phyloP scores from a whole-genome alignment of 2,888 invertebrate species.

The Acanthococcus lagerstroemiae region DNA sequence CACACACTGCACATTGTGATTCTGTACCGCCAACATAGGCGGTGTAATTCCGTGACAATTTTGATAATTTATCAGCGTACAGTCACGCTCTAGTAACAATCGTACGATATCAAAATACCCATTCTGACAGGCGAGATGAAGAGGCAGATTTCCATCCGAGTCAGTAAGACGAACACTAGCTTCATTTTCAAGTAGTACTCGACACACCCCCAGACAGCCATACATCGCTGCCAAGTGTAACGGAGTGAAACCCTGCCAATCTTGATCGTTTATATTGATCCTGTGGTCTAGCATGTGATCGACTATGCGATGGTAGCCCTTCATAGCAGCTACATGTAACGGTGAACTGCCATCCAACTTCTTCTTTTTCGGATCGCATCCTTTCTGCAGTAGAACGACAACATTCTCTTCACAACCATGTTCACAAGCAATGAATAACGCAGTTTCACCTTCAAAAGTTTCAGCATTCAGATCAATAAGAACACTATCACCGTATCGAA shows the following conservation, averaged over 20 bases:
- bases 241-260: conserved; percentile 12
- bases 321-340: neutral
- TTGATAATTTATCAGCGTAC: neutral
- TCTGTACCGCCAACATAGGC: conserved; percentile 8
- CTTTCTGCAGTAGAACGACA: neutral
- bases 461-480: neutral
- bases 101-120: conserved; percentile 5
- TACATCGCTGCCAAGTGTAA: conserved; percentile 3
- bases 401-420: neutral
- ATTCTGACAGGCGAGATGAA: conserved; percentile 10
- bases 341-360: conserved; percentile 3
- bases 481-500: neutral
- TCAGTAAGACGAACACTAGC: neutral
- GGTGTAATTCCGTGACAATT: conserved; percentile 15
- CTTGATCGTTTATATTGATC: neutral
- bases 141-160: neutral
- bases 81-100: neutral
- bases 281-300: neutral
- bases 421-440: conserved; percentile 8
- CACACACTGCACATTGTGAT: conserved; percentile 1
- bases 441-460: conserved; percentile 11
- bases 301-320: neutral
- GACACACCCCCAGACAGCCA: neutral
- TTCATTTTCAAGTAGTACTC: neutral
- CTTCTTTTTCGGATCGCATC: neutral